These are phyloP conservation scores for Scaptomyza pallida DNA, from an alignment of 1,140 invertebrate species.

Conservation along the genomic window DNA sequence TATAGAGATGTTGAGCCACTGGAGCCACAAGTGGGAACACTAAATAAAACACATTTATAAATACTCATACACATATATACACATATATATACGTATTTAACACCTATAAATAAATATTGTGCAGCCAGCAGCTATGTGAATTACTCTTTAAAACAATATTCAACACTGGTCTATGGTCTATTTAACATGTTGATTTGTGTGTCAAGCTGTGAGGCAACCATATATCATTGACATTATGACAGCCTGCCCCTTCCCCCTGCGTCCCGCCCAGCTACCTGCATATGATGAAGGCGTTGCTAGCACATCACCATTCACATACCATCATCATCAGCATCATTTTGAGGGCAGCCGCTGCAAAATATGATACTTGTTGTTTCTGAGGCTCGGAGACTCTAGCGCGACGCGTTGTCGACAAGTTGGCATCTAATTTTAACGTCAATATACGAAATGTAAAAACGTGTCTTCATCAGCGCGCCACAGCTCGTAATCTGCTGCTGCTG, in stretches of 20 bases:
- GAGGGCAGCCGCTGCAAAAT: slow-evolving; percentile 59
- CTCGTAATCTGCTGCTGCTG: slow-evolving; percentile 58
- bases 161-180: slow-evolving; percentile 38
- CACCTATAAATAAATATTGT: slow-evolving; percentile 35
- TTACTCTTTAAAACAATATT: slow-evolving; percentile 1
- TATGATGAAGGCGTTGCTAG: not conserved
- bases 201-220: slow-evolving; percentile 50
- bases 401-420: slow-evolving; percentile 70
- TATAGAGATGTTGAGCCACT: slow-evolving; percentile 23
- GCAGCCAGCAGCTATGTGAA: not conserved
- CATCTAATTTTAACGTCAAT: slow-evolving; percentile 82
- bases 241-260: slow-evolving; percentile 25
- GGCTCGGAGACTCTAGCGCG: slow-evolving; percentile 19
- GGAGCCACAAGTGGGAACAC: slow-evolving; percentile 29
- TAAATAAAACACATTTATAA: not conserved
- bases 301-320: slow-evolving; percentile 33
- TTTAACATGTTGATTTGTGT: slow-evolving; percentile 78
- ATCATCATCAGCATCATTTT: slow-evolving; percentile 48
- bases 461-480: slow-evolving; percentile 64
- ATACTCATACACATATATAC: too few relatives aligned
- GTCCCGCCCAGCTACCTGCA: too few relatives aligned
- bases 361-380: slow-evolving; percentile 75
- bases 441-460: slow-evolving; percentile 80
- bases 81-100: not conserved
- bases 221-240: slow-evolving; percentile 73